These are phyloP conservation scores for Reticulitermes lucifugus DNA, from an alignment of 2,888 invertebrate genomes.

Conservation along the genomic window DNA sequence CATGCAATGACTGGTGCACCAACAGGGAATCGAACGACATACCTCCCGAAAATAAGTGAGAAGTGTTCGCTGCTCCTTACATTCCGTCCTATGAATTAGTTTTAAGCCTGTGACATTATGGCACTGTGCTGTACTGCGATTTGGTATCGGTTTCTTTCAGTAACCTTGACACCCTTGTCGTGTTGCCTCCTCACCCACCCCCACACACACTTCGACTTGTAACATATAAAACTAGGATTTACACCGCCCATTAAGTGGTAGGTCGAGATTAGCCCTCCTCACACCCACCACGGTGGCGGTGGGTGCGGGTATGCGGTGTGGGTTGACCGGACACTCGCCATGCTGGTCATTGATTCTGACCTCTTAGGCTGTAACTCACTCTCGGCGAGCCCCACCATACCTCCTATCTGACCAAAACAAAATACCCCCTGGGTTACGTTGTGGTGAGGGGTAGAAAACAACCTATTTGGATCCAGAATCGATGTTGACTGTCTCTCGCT, in stretches of 20 bases:
- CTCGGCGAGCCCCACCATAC: neutral
- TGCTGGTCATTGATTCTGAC: constrained; percentile 28
- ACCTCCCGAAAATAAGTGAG: too few species aligned
- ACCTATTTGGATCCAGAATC: neutral
- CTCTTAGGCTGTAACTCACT: constrained; percentile 24
- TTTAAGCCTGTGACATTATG: too few species aligned
- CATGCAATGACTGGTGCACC: too few species aligned
- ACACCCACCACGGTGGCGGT: neutral
- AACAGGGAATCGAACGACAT: too few species aligned
- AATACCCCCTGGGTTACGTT: constrained; percentile 8
- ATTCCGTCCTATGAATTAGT: too few species aligned
- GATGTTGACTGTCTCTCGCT: neutral
- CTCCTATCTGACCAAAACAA: constrained; percentile 24
- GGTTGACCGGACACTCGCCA: neutral
- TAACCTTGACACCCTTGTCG: neutral
- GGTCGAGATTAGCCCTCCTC: constrained; percentile 21
- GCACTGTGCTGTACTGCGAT: neutral
- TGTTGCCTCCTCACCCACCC: neutral
- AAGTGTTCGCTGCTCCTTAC: too few species aligned
- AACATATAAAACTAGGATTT: constrained; percentile 37
- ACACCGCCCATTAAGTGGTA: constrained; percentile 38
- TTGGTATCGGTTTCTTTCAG: neutral
- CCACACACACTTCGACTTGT: neutral
- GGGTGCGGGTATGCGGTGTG: neutral
- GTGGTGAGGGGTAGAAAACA: neutral